Evolutionary conservation across 1,140 invertebrate species (phyloP).

Genomic region (Calliphora vicina): DNA sequence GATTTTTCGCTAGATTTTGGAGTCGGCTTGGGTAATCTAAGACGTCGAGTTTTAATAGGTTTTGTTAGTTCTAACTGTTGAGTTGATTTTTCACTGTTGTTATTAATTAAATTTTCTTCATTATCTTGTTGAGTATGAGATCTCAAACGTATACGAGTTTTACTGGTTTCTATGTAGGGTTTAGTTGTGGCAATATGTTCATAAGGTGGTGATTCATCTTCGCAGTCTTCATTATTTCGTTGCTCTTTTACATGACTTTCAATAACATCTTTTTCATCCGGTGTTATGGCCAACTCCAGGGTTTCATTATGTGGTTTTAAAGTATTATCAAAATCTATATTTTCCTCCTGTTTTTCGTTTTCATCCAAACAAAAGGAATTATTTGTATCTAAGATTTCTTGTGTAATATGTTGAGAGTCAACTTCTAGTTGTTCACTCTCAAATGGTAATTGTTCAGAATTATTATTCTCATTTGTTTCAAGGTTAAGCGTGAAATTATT

Average conservation of each 20-base stretch:
- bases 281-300: not conserved
- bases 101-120: not conserved
- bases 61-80: not conserved
- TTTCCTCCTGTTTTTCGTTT: too few relatives aligned
- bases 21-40: not conserved
- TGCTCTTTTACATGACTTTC: not conserved
- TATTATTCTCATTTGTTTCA: too few relatives aligned
- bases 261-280: not conserved
- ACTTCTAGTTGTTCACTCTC: too few relatives aligned
- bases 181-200: not conserved
- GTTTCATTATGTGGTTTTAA: not conserved
- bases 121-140: not conserved
- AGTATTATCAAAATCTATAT: too few relatives aligned
- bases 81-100: not conserved
- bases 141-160: not conserved
- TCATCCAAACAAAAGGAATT: too few relatives aligned
- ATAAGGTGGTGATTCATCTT: not conserved
- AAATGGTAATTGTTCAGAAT: too few relatives aligned
- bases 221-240: not conserved
- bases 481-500: too few relatives aligned
- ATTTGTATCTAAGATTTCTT: too few relatives aligned
- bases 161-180: not conserved
- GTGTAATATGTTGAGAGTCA: too few relatives aligned
- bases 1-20: not conserved
- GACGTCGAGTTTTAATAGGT: not conserved